Base-by-base conservation (phyloP, 92 coral and sea anemone genomes). In the Blastomussa wellsi region DNA sequence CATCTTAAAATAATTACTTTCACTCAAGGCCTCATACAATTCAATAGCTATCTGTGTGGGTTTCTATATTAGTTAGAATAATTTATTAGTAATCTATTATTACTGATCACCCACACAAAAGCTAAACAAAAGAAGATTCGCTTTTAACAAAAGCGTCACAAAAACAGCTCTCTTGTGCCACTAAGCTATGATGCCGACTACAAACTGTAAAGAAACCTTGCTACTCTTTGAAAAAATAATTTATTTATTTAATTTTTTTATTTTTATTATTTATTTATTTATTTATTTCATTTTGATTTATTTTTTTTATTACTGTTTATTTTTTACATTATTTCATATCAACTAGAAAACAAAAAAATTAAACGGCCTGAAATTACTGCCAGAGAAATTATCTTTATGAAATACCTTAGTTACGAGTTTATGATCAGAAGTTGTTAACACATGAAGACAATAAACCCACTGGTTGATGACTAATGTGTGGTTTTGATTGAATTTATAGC, bases 101-200 rank as follows among this genome's bases (percentile, higher is more conserved):
- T n/a, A 17, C 44, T 19, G 1, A 9, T 73, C 74, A 41, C 74
- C 83, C 83, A 65, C 57, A 79, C 74, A 62, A 20, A 66, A 15
- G 20, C 10, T 32, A 35, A 77, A 33, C 67, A 32, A 60, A 65
- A 79, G 53, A 28, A 41, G 55, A 71, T 71, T 9, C 2, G 48
- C 28, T 37, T n/a, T 71, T 26, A 62, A 62, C 68, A 62, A 12
- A 28, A 57, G 28, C 22, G 28, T 2, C 64, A 57, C 64, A 1
- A 57, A 57, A 57, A 22, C 28, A 62, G 35, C 68, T 28, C 33
- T 14, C 32, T 62, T 35, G 24, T 62, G 15, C 15, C 32, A 29
- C 32, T 26, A 62, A 26, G 29, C 68, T 26, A 62, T 62, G 33
- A 60, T 60, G n/a, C 33, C 26, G 6, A 26, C 13, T n/a, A 9